Percentiles rank a stretch among this genome's conserved stretches.
phyloP scores from a whole-genome alignment of 2,113 vertebrate genomes.

The Ctenomys sociabilis region DNA sequence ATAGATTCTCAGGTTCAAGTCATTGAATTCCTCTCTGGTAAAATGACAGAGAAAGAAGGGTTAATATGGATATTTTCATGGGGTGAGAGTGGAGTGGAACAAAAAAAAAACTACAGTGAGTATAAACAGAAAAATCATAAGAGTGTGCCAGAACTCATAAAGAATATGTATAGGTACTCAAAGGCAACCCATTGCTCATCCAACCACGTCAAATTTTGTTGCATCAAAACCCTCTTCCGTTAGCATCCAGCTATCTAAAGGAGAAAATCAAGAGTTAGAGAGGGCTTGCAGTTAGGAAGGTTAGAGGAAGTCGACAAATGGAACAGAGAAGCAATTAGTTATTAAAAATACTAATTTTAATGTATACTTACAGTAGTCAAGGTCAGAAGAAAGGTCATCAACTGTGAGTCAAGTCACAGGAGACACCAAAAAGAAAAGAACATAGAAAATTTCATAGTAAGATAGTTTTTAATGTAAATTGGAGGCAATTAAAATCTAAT shows the following conservation, averaged over 20 bases:
- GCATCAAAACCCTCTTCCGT: background rate
- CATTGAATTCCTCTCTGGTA: background rate
- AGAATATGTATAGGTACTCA: background rate
- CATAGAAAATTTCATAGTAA: constrained; percentile 38
- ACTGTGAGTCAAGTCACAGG: constrained; percentile 38
- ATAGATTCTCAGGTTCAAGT: background rate
- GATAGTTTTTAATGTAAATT: constrained; percentile 38
- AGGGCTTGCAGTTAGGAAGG: background rate
- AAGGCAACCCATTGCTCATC: background rate
- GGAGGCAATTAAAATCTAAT: constrained; percentile 56
- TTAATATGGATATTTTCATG: background rate
- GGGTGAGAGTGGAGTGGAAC: background rate
- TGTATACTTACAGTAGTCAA: constrained; percentile 1
- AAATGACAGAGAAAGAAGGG: background rate
- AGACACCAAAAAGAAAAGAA: constrained; percentile 48
- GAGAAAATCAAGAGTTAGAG: background rate
- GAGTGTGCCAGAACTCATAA: background rate
- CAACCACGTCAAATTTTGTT: background rate
- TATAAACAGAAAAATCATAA: background rate
- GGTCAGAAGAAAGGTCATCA: constrained; percentile 42
- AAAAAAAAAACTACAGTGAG: background rate
- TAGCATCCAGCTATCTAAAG: background rate
- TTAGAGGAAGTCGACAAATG: background rate
- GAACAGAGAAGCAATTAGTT: constrained; percentile 8
- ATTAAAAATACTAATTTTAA: constrained; percentile 31